phyloP scores from a whole-genome alignment of 2,797 vertebrate genomes.

The Helostoma temminkii region DNA sequence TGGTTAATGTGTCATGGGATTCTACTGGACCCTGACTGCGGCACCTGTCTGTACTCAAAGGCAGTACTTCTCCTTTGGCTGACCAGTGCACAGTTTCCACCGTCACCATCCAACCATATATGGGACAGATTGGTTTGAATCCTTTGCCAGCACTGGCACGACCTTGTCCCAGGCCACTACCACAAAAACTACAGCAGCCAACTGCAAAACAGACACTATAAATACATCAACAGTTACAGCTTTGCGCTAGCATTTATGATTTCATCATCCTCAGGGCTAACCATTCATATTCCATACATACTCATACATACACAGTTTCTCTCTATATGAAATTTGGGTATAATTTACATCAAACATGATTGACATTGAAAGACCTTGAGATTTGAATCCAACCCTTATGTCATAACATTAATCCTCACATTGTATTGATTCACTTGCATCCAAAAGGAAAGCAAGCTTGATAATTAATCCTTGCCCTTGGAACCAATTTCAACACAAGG shows the following conservation, averaged over 20 bases:
- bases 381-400: too few species aligned
- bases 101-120: constrained; percentile 42
- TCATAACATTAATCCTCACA: too few species aligned
- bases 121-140: constrained; percentile 45
- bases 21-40: not conserved
- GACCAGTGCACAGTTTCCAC: constrained; percentile 7
- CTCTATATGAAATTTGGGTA: not conserved
- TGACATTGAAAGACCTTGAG: too few species aligned
- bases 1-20: not conserved
- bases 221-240: not conserved
- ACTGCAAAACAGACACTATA: constrained; percentile 40
- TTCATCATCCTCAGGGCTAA: not conserved
- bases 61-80: constrained; percentile 49
- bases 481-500: too few species aligned
- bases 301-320: constrained; percentile 1
- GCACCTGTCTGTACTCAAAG: constrained; percentile 56
- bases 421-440: too few species aligned
- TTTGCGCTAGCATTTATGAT: not conserved
- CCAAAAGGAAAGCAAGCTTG: too few species aligned
- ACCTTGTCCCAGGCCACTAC: constrained; percentile 20
- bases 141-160: constrained; percentile 15
- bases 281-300: too few species aligned
- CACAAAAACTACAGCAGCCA: constrained; percentile 12
- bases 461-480: too few species aligned
- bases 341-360: too few species aligned